Base-by-base conservation (phyloP, 2,888 invertebrate species). In the Barypeithes pellucidus region DNA sequence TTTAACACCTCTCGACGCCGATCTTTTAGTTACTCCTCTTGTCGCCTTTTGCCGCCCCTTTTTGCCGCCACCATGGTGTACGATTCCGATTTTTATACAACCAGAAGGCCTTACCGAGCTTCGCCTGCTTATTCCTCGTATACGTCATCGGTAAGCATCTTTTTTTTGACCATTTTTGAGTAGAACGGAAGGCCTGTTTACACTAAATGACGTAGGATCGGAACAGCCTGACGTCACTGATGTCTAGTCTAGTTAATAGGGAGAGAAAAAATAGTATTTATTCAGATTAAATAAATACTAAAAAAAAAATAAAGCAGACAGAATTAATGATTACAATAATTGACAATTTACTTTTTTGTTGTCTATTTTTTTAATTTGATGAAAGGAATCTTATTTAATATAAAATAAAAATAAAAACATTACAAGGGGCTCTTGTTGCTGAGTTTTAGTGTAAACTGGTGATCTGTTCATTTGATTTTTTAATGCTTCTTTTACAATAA, bases 81-180 rank as follows among this genome's bases (percentile, higher is more conserved):
- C 93, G 94, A 95, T 89, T 93, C 94, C 90, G 95, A 95, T 89
- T 95, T 94, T 89, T 94, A 94, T 88, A 95, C 95, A 84, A 94
- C 93, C 87, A 93, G 95, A 88, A 92, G 95, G 88, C 93, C 94
- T 79, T 93, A 92, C 86, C 90, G 92, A 87, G 88, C 94, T 87
- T 92, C 92, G 75, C 87, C 91, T 77, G 88, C 89, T 78, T 86
- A 89, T 77, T 89, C 92, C 81, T 91, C 92, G 84, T 93, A 93
- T 89, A 92, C 91, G 86, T 90, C 93, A 86, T 93, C 95, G 93
- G 94, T 95, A 89, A 91, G 94, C 22, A 61, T 59, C 16, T 33
- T n/a, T 47, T 68, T 33, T 47, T 12, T 41, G 16, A 20, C 36
- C 11, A 3, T 20, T 62, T 69, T 54, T 29, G n/a, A 9, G n/a